A percentile compares a stretch with the other conserved stretches of the same genome.
Conservation (phyloP, 2,113 vertebrate genomes). For the Meleagris gallopavo region DNA sequence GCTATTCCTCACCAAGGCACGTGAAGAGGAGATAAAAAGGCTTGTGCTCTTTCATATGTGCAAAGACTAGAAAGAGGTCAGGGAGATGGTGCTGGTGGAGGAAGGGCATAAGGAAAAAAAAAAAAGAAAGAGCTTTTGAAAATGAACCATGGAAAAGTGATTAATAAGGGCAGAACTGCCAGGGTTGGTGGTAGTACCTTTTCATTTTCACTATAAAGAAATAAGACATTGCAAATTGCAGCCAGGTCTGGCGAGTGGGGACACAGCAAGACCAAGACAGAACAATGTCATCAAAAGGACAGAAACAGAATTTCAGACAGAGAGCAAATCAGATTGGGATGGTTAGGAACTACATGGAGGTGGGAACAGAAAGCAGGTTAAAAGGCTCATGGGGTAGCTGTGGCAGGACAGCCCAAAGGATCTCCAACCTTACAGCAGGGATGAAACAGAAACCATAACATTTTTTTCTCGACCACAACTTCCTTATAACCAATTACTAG, state of each 20-base stretch:
- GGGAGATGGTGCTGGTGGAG: conserved; percentile 24
- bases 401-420: background rate
- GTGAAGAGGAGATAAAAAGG: conserved; percentile 27
- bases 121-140: conserved; percentile 10
- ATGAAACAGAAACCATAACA: background rate
- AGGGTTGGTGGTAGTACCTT: background rate
- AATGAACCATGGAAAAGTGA: conserved; percentile 35
- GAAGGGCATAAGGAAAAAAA: background rate
- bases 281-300: background rate
- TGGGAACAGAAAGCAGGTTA: background rate
- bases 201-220: conserved; percentile 43
- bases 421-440: background rate
- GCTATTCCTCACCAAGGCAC: conserved; percentile 19
- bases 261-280: background rate
- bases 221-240: background rate
- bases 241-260: background rate
- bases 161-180: conserved; percentile 3
- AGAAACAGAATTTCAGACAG: background rate
- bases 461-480: background rate
- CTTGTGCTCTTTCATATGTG: conserved; percentile 42
- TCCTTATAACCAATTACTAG: background rate
- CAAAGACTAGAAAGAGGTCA: conserved; percentile 23
- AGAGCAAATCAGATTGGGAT: background rate
- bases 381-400: background rate
- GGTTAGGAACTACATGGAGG: background rate